Evolutionary conservation across 2,113 vertebrate genomes (phyloP), one percentile per base, ranked within the genome.

Genomic region (Megaleporinus macrocephalus): DNA sequence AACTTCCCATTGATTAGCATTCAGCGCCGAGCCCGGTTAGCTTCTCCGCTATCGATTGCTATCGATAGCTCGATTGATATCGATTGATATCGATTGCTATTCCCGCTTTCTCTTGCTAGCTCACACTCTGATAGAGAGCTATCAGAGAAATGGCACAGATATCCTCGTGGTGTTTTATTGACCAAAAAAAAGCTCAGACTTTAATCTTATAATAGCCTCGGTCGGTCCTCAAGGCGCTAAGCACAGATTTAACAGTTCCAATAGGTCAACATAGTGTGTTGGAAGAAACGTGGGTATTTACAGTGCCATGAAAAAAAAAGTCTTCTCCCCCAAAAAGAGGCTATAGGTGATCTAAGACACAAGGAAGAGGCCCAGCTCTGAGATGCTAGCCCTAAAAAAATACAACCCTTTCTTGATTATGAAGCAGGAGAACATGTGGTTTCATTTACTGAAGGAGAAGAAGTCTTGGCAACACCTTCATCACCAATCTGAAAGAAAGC

Each of bases 231-330:
- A 61, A 61, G 9, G 9, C 22, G 11, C 57, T 61, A 61, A 61
- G 57, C n/a, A 61, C 57, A 61, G 57, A 61, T 61, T 61, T 61
- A 57, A 61, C 57, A 26, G n/a, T 13, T 61, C 57, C n/a, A 61
- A 26, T 61, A 26, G 57, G 57, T 61, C 57, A 26, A 24, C 20
- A 61, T 9, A 61, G 41, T 11, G 41, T 11, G 41, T 44, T 24
- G 57, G 57, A 13, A 13, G 57, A 61, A 59, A 22, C 9, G 55
- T 59, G n/a, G 55, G 20, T 24, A 61, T 14, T 13, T 61, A 61
- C 41, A 44, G 41, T 44, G 11, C 41, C 41, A 11, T 5, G 41
- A 44, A 44, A 44, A 44, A 44, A 9, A 1, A n/a, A n/a, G n/a
- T n/a, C n/a, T n/a, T 1, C 11, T 44, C 9, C 5, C 41, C 9